Base-by-base conservation (phyloP, 2,113 vertebrate genomes). In the Hucho hucho region DNA sequence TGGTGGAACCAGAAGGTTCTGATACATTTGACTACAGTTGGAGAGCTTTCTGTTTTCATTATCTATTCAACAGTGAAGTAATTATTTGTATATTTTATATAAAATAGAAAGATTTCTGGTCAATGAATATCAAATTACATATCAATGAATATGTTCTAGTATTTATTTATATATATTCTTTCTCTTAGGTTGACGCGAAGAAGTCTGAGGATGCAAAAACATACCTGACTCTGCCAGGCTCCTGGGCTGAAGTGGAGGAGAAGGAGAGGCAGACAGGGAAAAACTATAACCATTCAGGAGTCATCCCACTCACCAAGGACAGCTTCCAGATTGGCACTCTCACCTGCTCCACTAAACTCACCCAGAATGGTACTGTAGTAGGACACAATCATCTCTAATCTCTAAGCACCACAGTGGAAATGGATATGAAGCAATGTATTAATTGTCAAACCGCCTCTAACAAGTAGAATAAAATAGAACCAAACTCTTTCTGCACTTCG, bases 281-380 rank as follows among this genome's bases (percentile, higher is more conserved):
- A 76, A 91, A 75, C n/a, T 90, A 92, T 58, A 92, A 93, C 76
- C 88, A 93, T 29, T 84, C 90, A 1, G 37, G 37, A 43, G 86
- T 58, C 72, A 92, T 95, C 61, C 86, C 85, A 0, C 92, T 94
- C 59, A 98, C 95, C 0, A 99, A 97, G 79, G 97, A 99, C 90
- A 97, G 94, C 73, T 98, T 99, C 88, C 96, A 98, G 92, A 95
- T 98, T 0, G 87, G 93, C 81, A 96, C 94, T 0, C 92, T 98
- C 77, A 98, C 97, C 84, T 98, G 97, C 82, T 99, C 97, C 76
- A 98, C 97, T 25, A 99, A 99, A 24, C 95, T 99, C 63, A 99
- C 97, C 12, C 97, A 99, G 89, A 99, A 98, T 0, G 97, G 97
- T 99, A 75, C 28, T 43, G 6, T 43, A 11, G 6, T 43, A 32